Conservation (phyloP, 2,113 vertebrate species). For the Noctilio leporinus region DNA sequence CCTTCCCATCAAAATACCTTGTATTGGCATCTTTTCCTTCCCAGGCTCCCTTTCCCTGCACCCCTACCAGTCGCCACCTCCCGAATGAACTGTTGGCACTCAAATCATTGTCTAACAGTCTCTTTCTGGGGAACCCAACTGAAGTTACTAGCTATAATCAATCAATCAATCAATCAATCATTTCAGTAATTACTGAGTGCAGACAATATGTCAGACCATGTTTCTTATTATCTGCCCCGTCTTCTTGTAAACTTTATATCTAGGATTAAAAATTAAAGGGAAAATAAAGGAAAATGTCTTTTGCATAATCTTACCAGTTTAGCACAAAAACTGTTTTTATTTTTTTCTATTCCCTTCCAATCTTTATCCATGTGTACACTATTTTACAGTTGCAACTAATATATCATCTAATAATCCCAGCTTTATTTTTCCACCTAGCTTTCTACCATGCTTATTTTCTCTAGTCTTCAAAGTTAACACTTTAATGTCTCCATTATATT, state of each 20-base stretch:
- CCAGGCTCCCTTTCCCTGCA: neutral
- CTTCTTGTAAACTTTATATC: neutral
- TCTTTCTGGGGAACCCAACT: neutral
- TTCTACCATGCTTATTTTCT: neutral
- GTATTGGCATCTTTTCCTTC: neutral
- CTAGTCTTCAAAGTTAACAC: neutral
- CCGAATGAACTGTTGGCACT: neutral
- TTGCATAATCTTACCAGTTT: neutral
- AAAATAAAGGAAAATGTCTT: neutral
- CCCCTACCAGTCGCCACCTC: neutral
- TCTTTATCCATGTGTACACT: neutral
- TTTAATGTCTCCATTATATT: neutral
- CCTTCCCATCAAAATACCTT: neutral
- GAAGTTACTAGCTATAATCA: neutral
- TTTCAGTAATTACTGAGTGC: neutral
- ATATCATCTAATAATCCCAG: neutral
- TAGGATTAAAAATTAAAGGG: neutral
- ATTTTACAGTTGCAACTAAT: neutral
- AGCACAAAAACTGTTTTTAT: neutral
- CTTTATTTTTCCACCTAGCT: neutral
- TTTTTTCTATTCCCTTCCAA: neutral
- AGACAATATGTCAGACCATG: neutral
- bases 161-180: neutral
- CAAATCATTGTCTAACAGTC: neutral
- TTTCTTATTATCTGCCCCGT: neutral